Evolutionary conservation across 2,888 invertebrate genomes (phyloP), one percentile per base, ranked within the genome.

Genomic region (Phyllotreta cruciferae): DNA sequence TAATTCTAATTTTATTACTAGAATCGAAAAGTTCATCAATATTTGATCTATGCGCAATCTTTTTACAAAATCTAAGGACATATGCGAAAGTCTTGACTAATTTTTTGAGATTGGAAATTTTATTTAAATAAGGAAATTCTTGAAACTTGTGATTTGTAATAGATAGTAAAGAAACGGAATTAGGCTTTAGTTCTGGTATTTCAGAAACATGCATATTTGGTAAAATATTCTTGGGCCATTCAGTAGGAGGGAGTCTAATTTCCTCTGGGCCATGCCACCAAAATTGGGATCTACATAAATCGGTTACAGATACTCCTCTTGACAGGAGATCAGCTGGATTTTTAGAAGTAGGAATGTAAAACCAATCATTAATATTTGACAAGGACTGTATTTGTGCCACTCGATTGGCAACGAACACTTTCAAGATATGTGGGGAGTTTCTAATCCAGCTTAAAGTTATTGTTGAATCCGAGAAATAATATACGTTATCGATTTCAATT

Each of bases 331-430:
- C 70, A 0, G 70, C 67, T 24, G 70, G 69, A 50, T 69, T 68
- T 6, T 69, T 53, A 1, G 42, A 7, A 7, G 66, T 58, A 6
- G 38, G 49, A 7, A 70, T 61, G 52, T 70, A 66, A 54, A 53
- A 8, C 66, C 72, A 72, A 34, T 63, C 36, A 1, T 10, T 8
- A 1, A 34, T 11, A n/a, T 52, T 37, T 0, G 57, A 67, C 24
- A 58, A 13, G 4, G 36, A 10, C 53, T 66, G 63, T 34, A 71
- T 68, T 52, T 62, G 41, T 6, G 58, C 34, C 7, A 71, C 65
- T 1, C 70, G 50, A 49, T 70, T 70, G 3, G 67, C 56, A 2
- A 71, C 64, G 60, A 71, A 72, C 7, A 62, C 41, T 36, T 62
- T 45, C 9, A 47, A 35, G 5, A 11, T 10, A 9, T 38, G 9